A percentile compares a stretch with the other conserved stretches of the same genome.
Conservation (phyloP, 2,113 vertebrate genomes). For the Pongo pygmaeus region DNA sequence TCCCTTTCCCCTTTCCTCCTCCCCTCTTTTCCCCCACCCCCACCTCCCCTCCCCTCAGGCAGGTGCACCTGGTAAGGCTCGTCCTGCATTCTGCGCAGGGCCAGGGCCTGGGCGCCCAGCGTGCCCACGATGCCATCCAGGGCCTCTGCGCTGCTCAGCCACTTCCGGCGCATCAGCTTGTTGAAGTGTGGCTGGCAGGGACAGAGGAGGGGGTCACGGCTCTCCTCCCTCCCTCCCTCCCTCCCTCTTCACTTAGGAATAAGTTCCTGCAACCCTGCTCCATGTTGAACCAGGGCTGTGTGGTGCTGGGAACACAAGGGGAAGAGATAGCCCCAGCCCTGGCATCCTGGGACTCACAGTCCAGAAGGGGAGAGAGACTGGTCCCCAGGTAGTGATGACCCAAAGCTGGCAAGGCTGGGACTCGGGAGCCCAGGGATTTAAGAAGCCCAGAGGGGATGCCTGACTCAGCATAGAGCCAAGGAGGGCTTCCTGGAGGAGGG, state of each 20-base stretch:
- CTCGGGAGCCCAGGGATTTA: background rate
- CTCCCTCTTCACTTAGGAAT: background rate
- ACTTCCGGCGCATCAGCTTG: constrained; percentile 92
- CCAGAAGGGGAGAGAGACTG: background rate
- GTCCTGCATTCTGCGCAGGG: constrained; percentile 86
- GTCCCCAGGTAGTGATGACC: background rate
- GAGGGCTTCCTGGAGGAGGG: constrained; percentile 26
- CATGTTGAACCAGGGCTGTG: background rate
- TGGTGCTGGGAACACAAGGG: background rate
- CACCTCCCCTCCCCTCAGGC: background rate
- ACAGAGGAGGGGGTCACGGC: background rate
- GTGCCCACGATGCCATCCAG: constrained; percentile 89
- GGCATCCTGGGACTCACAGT: background rate
- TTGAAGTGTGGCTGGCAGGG: constrained; percentile 87
- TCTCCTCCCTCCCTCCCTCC: background rate
- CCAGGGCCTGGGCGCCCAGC: constrained; percentile 87
- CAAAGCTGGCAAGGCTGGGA: background rate
- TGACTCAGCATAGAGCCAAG: background rate
- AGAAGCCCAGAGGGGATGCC: background rate
- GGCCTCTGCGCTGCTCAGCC: constrained; percentile 90
- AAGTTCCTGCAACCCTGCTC: too few relatives aligned
- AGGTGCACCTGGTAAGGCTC: constrained; percentile 90
- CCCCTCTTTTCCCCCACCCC: too few relatives aligned
- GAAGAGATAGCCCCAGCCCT: background rate
- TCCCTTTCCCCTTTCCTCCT: too few relatives aligned